Conservation (phyloP, 2,888 invertebrate species). For the Synanthedon andrenaeformis region DNA sequence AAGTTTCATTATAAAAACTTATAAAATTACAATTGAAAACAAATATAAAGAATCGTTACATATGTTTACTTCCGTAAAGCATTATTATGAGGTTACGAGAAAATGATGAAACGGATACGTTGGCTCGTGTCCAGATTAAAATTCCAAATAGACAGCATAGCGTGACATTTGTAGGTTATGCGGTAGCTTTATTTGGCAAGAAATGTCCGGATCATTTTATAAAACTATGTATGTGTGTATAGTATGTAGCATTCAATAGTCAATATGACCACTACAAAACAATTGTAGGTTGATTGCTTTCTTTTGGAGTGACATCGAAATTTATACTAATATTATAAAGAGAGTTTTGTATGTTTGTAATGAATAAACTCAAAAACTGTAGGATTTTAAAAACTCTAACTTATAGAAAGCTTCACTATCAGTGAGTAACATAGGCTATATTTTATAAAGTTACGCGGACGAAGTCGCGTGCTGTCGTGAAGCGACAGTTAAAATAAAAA, state of each 20-base stretch:
- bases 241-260: not conserved
- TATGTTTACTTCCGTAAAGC: not conserved
- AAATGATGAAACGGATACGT: constrained; percentile 1
- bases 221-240: not conserved
- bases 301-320: constrained; percentile 23
- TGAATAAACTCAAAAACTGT: too few relatives aligned
- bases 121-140: constrained; percentile 7
- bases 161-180: not conserved
- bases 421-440: too few relatives aligned
- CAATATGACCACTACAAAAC: not conserved
- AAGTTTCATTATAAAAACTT: not conserved
- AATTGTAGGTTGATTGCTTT: constrained; percentile 10
- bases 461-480: too few relatives aligned
- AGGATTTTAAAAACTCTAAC: too few relatives aligned
- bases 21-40: not conserved
- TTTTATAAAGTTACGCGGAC: too few relatives aligned
- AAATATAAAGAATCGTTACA: not conserved
- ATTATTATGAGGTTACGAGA: not conserved
- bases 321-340: not conserved
- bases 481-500: too few relatives aligned
- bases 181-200: not conserved
- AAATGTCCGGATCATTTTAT: not conserved
- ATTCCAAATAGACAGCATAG: not conserved
- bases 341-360: too few relatives aligned
- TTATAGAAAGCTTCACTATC: too few relatives aligned